These are phyloP conservation scores for Diprion similis DNA, from an alignment of 1,140 invertebrate species.

Conservation along the genomic window DNA sequence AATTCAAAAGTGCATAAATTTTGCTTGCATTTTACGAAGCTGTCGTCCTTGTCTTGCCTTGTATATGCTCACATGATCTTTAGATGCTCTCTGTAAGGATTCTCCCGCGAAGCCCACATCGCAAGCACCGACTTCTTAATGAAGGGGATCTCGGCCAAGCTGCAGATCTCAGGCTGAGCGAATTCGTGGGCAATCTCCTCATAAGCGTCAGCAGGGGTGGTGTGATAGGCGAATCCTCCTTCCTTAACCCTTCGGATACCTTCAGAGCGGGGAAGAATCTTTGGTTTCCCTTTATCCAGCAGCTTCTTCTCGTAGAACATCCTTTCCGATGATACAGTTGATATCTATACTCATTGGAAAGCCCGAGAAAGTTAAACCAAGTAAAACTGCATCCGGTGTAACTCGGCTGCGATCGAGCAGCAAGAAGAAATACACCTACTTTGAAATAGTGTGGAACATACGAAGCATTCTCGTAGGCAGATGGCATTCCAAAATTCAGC, in stretches of 20 bases:
- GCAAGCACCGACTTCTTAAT: neutral
- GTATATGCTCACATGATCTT: neutral
- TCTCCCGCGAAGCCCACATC: neutral
- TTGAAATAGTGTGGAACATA: neutral
- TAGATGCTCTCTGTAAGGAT: neutral
- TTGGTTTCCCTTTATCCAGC: neutral
- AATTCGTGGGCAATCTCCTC: neutral
- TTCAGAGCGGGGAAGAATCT: neutral
- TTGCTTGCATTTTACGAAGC: too few relatives aligned
- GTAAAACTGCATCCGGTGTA: too few relatives aligned
- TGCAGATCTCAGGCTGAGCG: neutral
- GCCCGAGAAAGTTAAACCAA: too few relatives aligned
- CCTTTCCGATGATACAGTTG: neutral
- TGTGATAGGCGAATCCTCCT: neutral
- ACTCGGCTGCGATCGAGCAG: neutral
- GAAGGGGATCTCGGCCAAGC: neutral
- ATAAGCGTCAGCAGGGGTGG: neutral
- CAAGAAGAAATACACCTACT: neutral
- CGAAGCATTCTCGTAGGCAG: constrained; percentile 14
- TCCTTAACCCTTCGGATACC: neutral
- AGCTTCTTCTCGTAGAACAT: neutral
- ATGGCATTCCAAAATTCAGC: neutral
- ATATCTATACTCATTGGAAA: neutral
- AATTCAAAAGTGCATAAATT: neutral
- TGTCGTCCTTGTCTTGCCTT: too few relatives aligned